Percentiles rank a stretch among this genome's conserved stretches.
phyloP scores from a whole-genome alignment of 2,797 vertebrate genomes.

The Diplodus puntazzo region DNA sequence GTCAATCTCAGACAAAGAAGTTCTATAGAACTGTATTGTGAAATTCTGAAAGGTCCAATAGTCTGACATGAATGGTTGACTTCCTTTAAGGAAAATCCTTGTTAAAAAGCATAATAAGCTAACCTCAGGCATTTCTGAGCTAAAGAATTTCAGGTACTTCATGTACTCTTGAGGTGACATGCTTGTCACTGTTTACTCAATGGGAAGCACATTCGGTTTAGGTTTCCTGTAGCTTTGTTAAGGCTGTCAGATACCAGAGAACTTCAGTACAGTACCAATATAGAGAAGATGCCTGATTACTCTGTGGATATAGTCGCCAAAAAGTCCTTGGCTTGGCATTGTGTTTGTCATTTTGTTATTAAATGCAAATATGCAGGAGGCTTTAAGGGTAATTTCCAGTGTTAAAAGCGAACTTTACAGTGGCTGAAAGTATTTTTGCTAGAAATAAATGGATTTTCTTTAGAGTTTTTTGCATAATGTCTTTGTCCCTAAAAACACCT shows the following conservation, averaged over 20 bases:
- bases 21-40: neutral
- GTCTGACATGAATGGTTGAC: neutral
- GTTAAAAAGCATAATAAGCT: too few species aligned
- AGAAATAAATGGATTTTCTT: slow-evolving; percentile 12
- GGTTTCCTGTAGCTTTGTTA: slow-evolving; percentile 13
- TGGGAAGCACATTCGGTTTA: neutral
- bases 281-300: too few species aligned
- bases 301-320: too few species aligned
- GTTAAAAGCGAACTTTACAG: neutral
- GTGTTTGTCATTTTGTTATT: too few species aligned
- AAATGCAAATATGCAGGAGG: neutral
- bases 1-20: neutral
- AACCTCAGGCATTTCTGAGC: neutral
- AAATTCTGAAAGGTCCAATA: neutral
- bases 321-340: too few species aligned
- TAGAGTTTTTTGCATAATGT: neutral
- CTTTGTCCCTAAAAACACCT: neutral
- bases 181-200: slow-evolving; percentile 12
- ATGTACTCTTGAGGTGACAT: neutral
- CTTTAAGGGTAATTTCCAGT: slow-evolving; percentile 23
- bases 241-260: too few species aligned
- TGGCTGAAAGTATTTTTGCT: neutral
- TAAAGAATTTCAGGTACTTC: neutral
- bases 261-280: too few species aligned
- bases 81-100: neutral